Base-by-base conservation (phyloP, 2,888 invertebrate genomes). In the Caenorhabditis sp. region DNA sequence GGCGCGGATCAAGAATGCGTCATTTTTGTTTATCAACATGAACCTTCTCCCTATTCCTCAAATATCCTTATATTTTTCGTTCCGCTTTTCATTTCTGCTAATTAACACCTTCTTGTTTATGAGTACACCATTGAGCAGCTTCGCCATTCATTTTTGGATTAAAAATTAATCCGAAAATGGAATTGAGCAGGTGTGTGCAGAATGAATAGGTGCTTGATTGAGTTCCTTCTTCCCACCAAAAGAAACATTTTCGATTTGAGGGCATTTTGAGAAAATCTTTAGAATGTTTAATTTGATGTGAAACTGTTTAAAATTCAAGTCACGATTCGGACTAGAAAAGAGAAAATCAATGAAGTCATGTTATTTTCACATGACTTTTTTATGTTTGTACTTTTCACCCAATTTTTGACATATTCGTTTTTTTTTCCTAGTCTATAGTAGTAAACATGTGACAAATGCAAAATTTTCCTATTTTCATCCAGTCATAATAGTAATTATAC, bases 401-500 rank as follows among this genome's bases (percentile, higher is more conserved):
- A 43, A 43, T 43, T 43, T 43, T 43, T 14, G 43, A 43, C 43
- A 43, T 43, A 17, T 43, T 43, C 43, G 8, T 43, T 31, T 10
- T 10, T 31, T 31, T 10, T 31, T 31, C 10, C 10, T 31, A 7
- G 4, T 31, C 31, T 31, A 31, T 31, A 31, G 31, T 31, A 31
- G 43, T 43, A 43, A 43, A 43, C 43, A 43, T 43, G 43, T 43
- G 43, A 43, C 43, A 10, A 43, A 43, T 17, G 43, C 12, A 43
- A 17, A 7, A 43, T 43, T 36, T 8, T 36, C 10, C 5, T 36
- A 36, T 10, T 70, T 69, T 66, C 59, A 4, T 21, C 50, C 25
- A 31, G 4, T 31, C 5, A 10, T 31, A 4, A 31, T 31, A 10
- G 31, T 31, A 31, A 31, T 31, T 31, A 31, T 31, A 31, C 31